Percentiles rank a stretch among this genome's conserved stretches.
These are phyloP conservation scores for Falco biarmicus DNA, from an alignment of 2,797 vertebrate genomes.

Conservation along the genomic window DNA sequence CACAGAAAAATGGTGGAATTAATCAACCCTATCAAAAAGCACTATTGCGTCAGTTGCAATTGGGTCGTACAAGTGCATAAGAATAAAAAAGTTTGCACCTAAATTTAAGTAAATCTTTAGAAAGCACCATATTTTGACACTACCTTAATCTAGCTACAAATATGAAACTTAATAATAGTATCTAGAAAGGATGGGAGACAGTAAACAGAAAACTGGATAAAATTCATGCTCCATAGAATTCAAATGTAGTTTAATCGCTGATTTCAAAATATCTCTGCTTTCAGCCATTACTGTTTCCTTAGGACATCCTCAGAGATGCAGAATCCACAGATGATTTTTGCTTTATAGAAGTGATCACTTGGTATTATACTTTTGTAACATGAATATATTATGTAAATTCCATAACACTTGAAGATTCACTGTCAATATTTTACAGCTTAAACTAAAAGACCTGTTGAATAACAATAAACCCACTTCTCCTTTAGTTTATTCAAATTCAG, in stretches of 20 bases:
- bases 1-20: conserved; percentile 42
- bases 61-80: background rate
- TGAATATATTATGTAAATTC: background rate
- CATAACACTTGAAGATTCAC: background rate
- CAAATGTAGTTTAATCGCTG: background rate
- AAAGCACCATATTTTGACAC: background rate
- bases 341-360: background rate
- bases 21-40: conserved; percentile 26
- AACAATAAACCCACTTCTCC: background rate
- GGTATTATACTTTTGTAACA: background rate
- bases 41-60: background rate
- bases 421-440: background rate
- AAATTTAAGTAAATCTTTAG: background rate
- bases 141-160: background rate
- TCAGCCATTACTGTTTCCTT: background rate
- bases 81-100: background rate
- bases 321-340: background rate
- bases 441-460: background rate
- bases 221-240: background rate
- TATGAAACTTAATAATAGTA: background rate
- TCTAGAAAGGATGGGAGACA: background rate
- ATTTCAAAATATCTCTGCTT: background rate
- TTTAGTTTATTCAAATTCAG: background rate
- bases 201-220: background rate
- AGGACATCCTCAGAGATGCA: background rate